Evolutionary conservation across 2,797 vertebrate species (phyloP).

Genomic region (Neomorphus geoffroyi): DNA sequence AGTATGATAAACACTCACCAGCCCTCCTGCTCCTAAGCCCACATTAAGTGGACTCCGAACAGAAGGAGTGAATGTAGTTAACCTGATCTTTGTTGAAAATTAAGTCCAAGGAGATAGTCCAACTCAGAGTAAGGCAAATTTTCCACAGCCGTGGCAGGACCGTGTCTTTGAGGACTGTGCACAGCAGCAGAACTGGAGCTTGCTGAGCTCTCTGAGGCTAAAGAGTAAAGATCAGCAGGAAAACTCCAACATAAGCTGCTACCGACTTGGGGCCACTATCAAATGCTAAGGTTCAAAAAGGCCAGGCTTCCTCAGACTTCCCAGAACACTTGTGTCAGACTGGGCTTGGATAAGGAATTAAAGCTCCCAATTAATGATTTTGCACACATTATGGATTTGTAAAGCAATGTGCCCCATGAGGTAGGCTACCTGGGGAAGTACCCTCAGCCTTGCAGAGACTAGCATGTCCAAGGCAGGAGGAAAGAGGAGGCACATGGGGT

Average conservation of each 20-base stretch:
- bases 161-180: neutral
- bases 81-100: too few species aligned
- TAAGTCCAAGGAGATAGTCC: neutral
- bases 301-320: neutral
- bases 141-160: neutral
- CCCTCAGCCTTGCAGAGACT: neutral
- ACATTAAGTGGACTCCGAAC: fast-evolving
- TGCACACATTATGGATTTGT: too few species aligned
- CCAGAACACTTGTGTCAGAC: neutral
- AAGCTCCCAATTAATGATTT: neutral
- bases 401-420: neutral
- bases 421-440: neutral
- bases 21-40: neutral
- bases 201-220: too few species aligned
- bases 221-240: neutral
- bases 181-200: neutral
- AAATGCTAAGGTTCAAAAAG: neutral
- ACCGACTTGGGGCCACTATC: neutral
- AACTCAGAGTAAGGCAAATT: neutral
- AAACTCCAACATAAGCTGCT: neutral
- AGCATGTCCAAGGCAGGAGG: neutral
- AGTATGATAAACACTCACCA: too few species aligned
- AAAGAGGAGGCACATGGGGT: neutral
- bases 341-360: neutral
- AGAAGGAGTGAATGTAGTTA: neutral